These are phyloP conservation scores for Phalloptychus januarius DNA, from an alignment of 2,797 vertebrate species.

Conservation along the genomic window DNA sequence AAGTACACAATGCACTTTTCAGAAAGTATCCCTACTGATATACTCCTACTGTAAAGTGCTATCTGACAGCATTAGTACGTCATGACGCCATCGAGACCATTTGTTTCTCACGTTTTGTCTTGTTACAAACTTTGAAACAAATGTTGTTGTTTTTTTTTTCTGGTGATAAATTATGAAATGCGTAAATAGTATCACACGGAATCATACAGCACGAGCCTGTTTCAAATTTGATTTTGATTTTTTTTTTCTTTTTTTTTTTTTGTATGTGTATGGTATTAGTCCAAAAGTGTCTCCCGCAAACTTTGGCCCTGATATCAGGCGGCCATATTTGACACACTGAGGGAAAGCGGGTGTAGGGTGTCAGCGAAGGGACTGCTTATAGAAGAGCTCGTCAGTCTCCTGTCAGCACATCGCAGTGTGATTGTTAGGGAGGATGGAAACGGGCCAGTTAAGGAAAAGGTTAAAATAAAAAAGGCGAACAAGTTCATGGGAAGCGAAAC, in stretches of 20 bases:
- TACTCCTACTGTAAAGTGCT: background rate
- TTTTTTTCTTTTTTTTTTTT: accelerated
- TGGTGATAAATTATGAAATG: background rate
- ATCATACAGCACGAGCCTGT: background rate
- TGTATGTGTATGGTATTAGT: background rate
- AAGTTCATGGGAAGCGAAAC: background rate
- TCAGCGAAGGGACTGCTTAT: slow-evolving; percentile 23
- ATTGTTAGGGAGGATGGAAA: slow-evolving; percentile 1
- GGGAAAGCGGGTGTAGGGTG: slow-evolving; percentile 25
- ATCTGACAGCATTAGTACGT: background rate
- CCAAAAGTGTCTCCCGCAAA: background rate
- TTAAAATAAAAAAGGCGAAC: background rate
- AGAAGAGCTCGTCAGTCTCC: slow-evolving; percentile 8
- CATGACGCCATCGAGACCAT: background rate
- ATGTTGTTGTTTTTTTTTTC: background rate
- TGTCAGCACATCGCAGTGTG: slow-evolving; percentile 28
- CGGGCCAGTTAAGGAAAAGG: background rate
- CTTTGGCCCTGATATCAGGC: background rate
- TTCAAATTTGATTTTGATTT: background rate
- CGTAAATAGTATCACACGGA: no score
- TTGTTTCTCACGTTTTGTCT: background rate
- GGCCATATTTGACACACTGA: slow-evolving; percentile 18
- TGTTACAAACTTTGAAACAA: background rate
- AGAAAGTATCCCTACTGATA: background rate
- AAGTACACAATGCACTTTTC: background rate